A percentile compares a stretch with the other conserved stretches of the same genome.
phyloP scores from a whole-genome alignment of 1,140 invertebrate genomes.

The Elymnias hypermnestra region DNA sequence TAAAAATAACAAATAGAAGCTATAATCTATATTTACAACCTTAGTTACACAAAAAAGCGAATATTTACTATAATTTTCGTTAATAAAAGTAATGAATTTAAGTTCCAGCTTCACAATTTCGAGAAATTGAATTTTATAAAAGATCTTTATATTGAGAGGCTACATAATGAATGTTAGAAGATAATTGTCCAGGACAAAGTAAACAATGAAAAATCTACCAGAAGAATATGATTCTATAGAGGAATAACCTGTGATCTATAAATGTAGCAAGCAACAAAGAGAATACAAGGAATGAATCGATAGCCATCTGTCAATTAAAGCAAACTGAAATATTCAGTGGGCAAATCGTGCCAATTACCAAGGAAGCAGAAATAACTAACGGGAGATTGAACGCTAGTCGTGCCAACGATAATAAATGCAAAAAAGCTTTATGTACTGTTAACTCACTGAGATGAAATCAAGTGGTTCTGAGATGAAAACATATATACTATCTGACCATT shows the following conservation, averaged over 20 bases:
- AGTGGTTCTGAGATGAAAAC: neutral
- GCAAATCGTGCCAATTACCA: slow-evolving; percentile 6
- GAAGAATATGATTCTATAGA: too few species aligned
- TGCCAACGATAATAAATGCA: neutral
- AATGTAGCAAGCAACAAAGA: slow-evolving; percentile 8
- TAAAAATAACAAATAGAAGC: too few species aligned
- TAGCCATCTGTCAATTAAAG: slow-evolving; percentile 7
- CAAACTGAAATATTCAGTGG: slow-evolving; percentile 10
- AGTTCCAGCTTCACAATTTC: too few species aligned
- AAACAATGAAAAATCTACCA: too few species aligned
- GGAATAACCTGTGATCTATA: neutral
- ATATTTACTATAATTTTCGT: too few species aligned
- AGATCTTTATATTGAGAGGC: too few species aligned
- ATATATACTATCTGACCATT: neutral
- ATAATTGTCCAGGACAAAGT: too few species aligned
- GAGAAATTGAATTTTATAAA: too few species aligned
- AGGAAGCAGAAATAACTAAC: neutral
- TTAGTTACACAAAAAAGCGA: too few species aligned
- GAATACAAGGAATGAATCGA: neutral
- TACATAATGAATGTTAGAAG: too few species aligned
- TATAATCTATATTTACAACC: too few species aligned
- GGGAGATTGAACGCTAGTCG: neutral
- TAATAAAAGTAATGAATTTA: too few species aligned
- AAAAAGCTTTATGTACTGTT: neutral
- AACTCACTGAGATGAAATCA: neutral